Conservation (phyloP, 2,797 vertebrate species). For the Lepilemur ruficaudatus region DNA sequence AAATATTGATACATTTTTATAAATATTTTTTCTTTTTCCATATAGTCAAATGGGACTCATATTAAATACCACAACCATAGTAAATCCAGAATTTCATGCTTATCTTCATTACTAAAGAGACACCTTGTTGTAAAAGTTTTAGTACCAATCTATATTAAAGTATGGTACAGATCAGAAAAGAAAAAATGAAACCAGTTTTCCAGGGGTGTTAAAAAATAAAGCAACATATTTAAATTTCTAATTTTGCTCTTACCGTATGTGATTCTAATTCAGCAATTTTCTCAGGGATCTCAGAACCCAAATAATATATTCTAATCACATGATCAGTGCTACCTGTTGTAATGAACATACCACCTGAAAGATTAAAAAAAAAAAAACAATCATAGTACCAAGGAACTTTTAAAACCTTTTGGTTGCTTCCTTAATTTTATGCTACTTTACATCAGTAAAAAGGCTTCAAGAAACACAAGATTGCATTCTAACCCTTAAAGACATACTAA, state of each 20-base stretch:
- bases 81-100: slow-evolving; percentile 41
- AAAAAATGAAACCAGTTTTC: slow-evolving; percentile 34
- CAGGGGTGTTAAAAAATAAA: slow-evolving; percentile 31
- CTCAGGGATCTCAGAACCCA: slow-evolving; percentile 93
- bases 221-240: slow-evolving; percentile 22
- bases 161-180: background rate
- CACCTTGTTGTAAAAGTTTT: background rate
- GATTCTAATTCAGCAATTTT: slow-evolving; percentile 97
- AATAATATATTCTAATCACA: slow-evolving; percentile 97
- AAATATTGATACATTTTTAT: background rate
- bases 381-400: slow-evolving; percentile 19
- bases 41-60: background rate
- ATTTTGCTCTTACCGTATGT: slow-evolving; percentile 90
- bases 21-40: background rate
- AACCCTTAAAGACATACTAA: slow-evolving; percentile 22
- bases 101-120: slow-evolving; percentile 11
- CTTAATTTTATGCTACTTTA: background rate
- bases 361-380: slow-evolving; percentile 52
- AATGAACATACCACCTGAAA: slow-evolving; percentile 97
- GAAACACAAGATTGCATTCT: slow-evolving; percentile 19
- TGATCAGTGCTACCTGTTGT: slow-evolving; percentile 98
- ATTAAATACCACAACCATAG: slow-evolving; percentile 10
- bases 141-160: background rate
- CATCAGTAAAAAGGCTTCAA: slow-evolving; percentile 10
- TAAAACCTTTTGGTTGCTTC: background rate